Evolutionary conservation across 2,797 vertebrate species (phyloP), one percentile per base, ranked within the genome.

Genomic region (Phataginus tricuspis): DNA sequence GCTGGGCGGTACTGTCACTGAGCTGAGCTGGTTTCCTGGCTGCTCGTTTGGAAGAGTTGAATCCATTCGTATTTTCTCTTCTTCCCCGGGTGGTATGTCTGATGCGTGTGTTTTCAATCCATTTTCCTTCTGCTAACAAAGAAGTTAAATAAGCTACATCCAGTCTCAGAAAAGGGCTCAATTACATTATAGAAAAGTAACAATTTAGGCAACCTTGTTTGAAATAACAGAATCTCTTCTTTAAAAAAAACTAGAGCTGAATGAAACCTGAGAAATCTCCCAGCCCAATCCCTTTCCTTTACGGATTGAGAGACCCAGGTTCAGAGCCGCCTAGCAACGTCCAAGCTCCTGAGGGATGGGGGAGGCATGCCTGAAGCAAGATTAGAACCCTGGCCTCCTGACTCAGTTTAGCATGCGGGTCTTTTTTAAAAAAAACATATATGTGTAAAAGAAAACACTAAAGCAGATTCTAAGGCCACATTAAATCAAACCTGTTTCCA

Each of bases 401-500:
- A 15, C 25, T 90, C 69, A 13, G 3, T 61, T 49, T n/a, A 4
- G n/a, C 15, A 15, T 23, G 21, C 2, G 53, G 3, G 4, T 53
- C 27, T 63, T 27, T 14, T 34, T 16, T 75, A 53, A 34, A 94
- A 77, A 89, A 84, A 57, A 34, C 15, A 5, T 19, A 21, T 21
- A 14, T n/a, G 11, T 71, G 7, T 61, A 39, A 68, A 85, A 51
- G 51, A 34, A 92, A 25, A 29, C 66, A n/a, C 4, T 16, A 15
- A 71, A 49, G n/a, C 19, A 4, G n/a, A 31, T 19, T 29, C 3
- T 4, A 2, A 11, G 10, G 39, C 31, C 16, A 29, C 1, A 2
- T 23, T 9, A 2, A 39, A 7, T 11, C 51, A 37, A 2, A 23
- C 14, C 0, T 0, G 0, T n/a, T 21, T 53, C 72, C 27, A 5